Evolutionary conservation across 2,888 invertebrate species (phyloP).

Genomic region (Furcula furcula): DNA sequence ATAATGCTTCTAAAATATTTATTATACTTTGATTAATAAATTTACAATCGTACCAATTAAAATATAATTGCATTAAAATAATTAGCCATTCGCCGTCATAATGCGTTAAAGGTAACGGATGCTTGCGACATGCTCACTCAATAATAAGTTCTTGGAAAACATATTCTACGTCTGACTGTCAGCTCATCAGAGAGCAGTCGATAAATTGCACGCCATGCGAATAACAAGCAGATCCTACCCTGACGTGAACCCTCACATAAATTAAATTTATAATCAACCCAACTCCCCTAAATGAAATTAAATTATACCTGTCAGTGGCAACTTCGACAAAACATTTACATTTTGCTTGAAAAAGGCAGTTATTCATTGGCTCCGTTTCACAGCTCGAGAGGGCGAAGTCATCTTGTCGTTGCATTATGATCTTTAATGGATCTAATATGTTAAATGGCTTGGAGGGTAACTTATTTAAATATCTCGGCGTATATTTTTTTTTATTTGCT

Average conservation of each 20-base stretch:
- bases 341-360: conserved; percentile 60
- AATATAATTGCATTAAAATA: too few species aligned
- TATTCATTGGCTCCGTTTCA: conserved; percentile 53
- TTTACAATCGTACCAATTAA: too few species aligned
- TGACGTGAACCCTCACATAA: conserved; percentile 68
- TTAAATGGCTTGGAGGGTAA: conserved; percentile 1
- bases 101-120: too few species aligned
- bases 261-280: conserved; percentile 78
- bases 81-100: too few species aligned
- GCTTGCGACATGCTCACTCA: conserved; percentile 2
- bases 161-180: conserved; percentile 43
- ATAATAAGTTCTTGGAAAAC: conserved; percentile 25
- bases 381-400: conserved; percentile 38
- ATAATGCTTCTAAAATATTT: too few species aligned
- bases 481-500: not conserved
- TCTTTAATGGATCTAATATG: conserved; percentile 9
- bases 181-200: conserved; percentile 56
- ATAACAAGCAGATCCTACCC: conserved; percentile 58
- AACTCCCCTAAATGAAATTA: conserved; percentile 68
- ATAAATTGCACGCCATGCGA: conserved; percentile 63
- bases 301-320: conserved; percentile 71
- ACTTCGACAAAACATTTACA: conserved; percentile 70
- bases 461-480: not conserved
- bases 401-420: conserved; percentile 43
- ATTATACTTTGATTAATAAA: too few species aligned